Conservation (phyloP, 1,140 invertebrate species). For the Danaus plexippus region DNA sequence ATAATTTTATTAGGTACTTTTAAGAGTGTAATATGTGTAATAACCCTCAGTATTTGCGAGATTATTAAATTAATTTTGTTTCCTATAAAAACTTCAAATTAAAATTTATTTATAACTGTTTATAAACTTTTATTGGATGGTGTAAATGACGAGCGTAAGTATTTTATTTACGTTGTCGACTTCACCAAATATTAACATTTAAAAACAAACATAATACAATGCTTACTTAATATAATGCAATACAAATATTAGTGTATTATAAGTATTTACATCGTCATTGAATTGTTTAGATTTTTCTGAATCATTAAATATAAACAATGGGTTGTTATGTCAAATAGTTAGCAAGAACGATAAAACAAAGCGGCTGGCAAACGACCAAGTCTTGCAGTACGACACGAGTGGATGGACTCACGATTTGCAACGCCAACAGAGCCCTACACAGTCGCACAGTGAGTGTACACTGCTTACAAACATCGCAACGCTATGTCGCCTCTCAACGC, state of each 20-base stretch:
- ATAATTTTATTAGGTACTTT: slow-evolving; percentile 65
- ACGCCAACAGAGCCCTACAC: slow-evolving; percentile 25
- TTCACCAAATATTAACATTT: too few relatives aligned
- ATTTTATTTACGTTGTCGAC: too few relatives aligned
- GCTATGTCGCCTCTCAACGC: slow-evolving; percentile 31
- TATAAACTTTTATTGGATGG: too few relatives aligned
- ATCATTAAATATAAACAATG: slow-evolving; percentile 65
- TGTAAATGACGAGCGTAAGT: too few relatives aligned
- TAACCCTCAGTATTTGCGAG: too few relatives aligned
- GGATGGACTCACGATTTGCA: slow-evolving; percentile 54
- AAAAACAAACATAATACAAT: too few relatives aligned
- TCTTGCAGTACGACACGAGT: slow-evolving; percentile 53
- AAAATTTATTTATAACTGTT: background rate
- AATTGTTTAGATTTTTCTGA: slow-evolving; percentile 35
- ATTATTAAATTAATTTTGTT: too few relatives aligned
- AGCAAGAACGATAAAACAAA: slow-evolving; percentile 61
- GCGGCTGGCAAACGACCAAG: slow-evolving; percentile 63
- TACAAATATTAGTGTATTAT: background rate
- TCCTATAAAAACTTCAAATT: background rate
- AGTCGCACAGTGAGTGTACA: slow-evolving; percentile 15
- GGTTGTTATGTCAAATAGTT: slow-evolving; percentile 63
- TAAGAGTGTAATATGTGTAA: slow-evolving; percentile 18
- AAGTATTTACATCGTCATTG: slow-evolving; percentile 4
- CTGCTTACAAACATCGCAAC: slow-evolving; percentile 31
- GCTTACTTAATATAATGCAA: too few relatives aligned